Conservation (phyloP, 2,113 vertebrate genomes). For the Bambusicola thoracicus region DNA sequence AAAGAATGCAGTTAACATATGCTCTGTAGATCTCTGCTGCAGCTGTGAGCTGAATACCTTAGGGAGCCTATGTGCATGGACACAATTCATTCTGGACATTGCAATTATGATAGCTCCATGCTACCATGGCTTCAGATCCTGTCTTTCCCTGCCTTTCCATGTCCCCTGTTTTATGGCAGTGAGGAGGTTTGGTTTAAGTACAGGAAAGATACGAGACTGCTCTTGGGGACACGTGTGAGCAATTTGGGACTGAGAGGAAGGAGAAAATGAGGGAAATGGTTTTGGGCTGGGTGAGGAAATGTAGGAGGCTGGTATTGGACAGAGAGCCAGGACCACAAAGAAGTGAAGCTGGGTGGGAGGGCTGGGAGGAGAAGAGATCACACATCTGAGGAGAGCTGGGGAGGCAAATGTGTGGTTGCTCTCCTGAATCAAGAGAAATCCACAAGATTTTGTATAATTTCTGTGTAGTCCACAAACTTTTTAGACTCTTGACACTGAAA, state of each 20-base stretch:
- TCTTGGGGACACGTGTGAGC: fast-evolving
- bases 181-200: background rate
- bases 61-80: background rate
- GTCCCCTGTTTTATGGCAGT: background rate
- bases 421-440: fast-evolving
- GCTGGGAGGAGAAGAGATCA: background rate
- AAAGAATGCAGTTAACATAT: background rate
- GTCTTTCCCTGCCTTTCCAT: background rate
- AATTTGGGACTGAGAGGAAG: background rate
- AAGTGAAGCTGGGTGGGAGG: background rate
- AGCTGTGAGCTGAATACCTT: slow-evolving; percentile 34
- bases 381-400: background rate
- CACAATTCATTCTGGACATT: background rate
- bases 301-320: background rate
- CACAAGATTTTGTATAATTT: background rate
- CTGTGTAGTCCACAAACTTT: background rate
- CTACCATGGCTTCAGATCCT: background rate
- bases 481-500: background rate
- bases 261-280: background rate
- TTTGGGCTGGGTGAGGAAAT: background rate
- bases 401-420: fast-evolving
- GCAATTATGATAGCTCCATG: background rate
- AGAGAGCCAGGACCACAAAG: background rate
- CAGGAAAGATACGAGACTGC: background rate
- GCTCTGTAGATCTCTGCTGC: background rate